Evolutionary conservation across 2,113 vertebrate species (phyloP).

Genomic region (Bos javanicus): DNA sequence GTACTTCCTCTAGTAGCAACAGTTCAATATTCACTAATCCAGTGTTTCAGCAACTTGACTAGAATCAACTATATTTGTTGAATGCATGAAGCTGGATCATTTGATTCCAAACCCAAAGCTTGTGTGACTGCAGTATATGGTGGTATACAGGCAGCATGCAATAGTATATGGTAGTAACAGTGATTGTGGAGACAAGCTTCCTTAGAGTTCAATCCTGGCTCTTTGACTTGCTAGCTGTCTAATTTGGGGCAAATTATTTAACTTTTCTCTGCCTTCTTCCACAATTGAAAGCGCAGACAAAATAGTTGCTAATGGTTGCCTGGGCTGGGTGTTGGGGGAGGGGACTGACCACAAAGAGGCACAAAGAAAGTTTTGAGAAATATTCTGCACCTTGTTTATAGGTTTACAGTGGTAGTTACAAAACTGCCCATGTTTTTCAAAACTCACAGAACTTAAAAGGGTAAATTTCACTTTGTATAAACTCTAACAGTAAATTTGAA

Average conservation of each 20-base stretch:
- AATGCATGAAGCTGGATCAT: background rate
- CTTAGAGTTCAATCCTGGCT: background rate
- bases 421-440: background rate
- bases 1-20: background rate
- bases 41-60: background rate
- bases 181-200: background rate
- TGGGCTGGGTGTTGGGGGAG: background rate
- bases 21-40: background rate
- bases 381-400: background rate
- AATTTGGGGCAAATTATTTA: background rate
- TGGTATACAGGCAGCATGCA: background rate
- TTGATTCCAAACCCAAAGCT: constrained; percentile 12
- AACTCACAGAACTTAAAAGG: background rate
- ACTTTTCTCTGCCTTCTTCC: background rate
- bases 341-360: background rate
- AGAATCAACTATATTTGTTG: background rate
- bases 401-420: background rate
- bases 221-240: background rate
- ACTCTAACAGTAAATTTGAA: background rate
- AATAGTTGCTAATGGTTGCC: background rate
- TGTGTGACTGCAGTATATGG: background rate
- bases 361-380: background rate
- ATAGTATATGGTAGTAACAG: background rate
- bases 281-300: constrained; percentile 4
- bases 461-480: background rate